Conservation (phyloP, 1,140 invertebrate genomes). For the Prorops nasuta region DNA sequence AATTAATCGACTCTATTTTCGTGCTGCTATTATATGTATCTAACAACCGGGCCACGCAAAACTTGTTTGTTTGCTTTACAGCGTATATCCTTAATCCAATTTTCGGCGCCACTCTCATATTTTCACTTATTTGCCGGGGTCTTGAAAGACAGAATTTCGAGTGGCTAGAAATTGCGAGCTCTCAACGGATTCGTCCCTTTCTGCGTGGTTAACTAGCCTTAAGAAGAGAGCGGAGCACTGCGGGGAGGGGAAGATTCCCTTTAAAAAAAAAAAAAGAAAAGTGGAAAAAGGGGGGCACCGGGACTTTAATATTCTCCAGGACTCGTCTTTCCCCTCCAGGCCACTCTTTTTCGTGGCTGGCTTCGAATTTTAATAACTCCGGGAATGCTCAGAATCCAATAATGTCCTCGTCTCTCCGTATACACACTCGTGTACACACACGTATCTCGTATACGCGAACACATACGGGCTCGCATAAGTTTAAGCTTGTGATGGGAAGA, state of each 20-base stretch:
- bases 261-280: conserved; percentile 32
- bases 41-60: too few species aligned
- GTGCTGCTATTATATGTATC: too few species aligned
- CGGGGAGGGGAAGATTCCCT: conserved; percentile 23
- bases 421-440: conserved; percentile 16
- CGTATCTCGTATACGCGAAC: conserved; percentile 7
- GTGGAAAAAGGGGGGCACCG: conserved; percentile 36
- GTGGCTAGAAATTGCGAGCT: too few species aligned
- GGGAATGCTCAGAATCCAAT: conserved; percentile 57
- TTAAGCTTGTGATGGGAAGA: not conserved
- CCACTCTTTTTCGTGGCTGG: conserved; percentile 32
- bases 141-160: too few species aligned
- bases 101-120: too few species aligned
- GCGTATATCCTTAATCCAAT: too few species aligned
- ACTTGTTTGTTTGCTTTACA: too few species aligned
- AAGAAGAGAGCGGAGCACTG: conserved; percentile 19
- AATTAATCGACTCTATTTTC: too few species aligned
- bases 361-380: conserved; percentile 57
- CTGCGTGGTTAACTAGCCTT: conserved; percentile 29
- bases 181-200: not conserved
- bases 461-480: conserved; percentile 1
- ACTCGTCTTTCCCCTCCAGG: conserved; percentile 33
- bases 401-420: conserved; percentile 44
- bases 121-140: too few species aligned
- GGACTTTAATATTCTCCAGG: conserved; percentile 49